These are phyloP conservation scores for Dioctria rufipes DNA, from an alignment of 2,888 invertebrate species.

Conservation along the genomic window DNA sequence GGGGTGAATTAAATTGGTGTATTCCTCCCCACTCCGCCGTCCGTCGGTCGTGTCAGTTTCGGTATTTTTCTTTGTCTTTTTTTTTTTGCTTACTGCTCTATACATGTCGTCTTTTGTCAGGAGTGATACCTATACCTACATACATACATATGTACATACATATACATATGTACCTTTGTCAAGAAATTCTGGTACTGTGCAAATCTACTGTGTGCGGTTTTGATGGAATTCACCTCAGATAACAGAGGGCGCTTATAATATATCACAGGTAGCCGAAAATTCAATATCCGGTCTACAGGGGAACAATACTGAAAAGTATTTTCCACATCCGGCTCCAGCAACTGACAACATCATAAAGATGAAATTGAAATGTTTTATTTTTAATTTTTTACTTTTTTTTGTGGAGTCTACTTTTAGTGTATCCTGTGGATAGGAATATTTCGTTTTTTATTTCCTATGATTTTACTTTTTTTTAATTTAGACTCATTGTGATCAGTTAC, in stretches of 20 bases:
- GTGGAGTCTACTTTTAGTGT: neutral
- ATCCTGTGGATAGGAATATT: neutral
- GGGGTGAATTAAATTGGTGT: neutral
- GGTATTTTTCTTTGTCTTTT: neutral
- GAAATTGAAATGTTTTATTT: constrained; percentile 1
- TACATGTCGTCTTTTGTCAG: constrained; percentile 6
- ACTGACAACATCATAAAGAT: neutral
- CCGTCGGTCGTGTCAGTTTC: neutral
- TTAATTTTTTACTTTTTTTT: neutral
- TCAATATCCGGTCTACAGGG: constrained; percentile 55
- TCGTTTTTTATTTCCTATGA: neutral
- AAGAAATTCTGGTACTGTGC: neutral
- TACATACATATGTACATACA: too few relatives aligned
- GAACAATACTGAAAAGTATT: constrained; percentile 8
- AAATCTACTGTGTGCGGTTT: neutral
- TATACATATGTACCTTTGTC: too few relatives aligned
- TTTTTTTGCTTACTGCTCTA: constrained; percentile 13
- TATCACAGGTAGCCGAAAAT: constrained; percentile 51
- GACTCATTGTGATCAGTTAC: too few relatives aligned
- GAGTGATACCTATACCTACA: neutral
- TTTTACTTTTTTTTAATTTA: neutral
- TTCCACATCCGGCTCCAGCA: constrained; percentile 4
- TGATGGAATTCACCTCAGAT: constrained; percentile 35
- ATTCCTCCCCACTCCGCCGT: neutral
- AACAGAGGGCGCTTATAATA: constrained; percentile 31